Evolutionary conservation across 2,797 vertebrate species (phyloP), one percentile per base, ranked within the genome.

Genomic region (Girardinus metallicus): DNA sequence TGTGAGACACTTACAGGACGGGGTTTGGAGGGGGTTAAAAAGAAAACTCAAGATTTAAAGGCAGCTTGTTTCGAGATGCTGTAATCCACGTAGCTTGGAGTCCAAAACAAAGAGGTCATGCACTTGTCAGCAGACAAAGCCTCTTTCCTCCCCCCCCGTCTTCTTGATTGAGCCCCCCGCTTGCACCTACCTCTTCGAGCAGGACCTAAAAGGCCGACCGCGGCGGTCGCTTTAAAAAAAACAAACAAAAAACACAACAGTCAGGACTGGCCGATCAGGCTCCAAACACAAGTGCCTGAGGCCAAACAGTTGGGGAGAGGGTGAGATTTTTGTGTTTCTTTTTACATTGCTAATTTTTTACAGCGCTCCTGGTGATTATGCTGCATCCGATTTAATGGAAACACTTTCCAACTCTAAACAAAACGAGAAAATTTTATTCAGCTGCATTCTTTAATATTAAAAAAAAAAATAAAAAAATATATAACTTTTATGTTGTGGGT

Each of bases 261-360:
- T 91, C 93, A 92, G 89, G 87, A 93, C 88, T 87, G 90, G 90
- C 91, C 93, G 91, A 83, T 94, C 92, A 95, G 94, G 93, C 93
- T 94, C 92, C 83, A 85, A 89, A 94, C 93, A 92, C 90, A 96
- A 96, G 96, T 96, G 96, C 96, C 96, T 96, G 94, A 94, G 94
- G 92, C 93, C 84, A 85, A 87, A 74, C 16, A 41, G 41, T 26
- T 57, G 74, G 41, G 44, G 75, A 77, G 70, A 53, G 81, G 75
- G 12, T 16, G 55, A 74, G 80, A 79, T 85, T 82, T 60, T 82
- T 62, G 23, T 75, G 80, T 81, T 78, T 71, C 51, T 74, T 85
- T 41, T 44, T 44, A 71, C 41, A 15, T 75, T 29, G 13, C 43
- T 3, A 76, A 11, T 34, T 46, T 79, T 75, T 82, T 76, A 84